phyloP scores from a whole-genome alignment of 2,888 invertebrate species.

The Isoperla grammatica region DNA sequence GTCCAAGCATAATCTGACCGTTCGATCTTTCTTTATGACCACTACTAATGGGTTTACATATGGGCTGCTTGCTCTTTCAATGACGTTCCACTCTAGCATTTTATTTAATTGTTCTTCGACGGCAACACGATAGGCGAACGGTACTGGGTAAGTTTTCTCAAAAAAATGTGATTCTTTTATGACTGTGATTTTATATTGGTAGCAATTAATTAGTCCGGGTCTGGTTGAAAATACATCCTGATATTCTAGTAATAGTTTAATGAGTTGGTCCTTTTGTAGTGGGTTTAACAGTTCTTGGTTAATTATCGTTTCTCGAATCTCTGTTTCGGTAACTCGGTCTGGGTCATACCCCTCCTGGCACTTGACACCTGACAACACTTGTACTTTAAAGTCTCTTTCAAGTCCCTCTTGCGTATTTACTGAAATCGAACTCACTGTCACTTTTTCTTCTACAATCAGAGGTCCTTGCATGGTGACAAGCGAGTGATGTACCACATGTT shows the following conservation, averaged over 20 bases:
- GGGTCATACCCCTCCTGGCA: no score
- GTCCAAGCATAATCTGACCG: not conserved
- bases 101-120: not conserved
- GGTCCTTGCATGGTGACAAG: no score
- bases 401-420: no score
- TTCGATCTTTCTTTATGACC: not conserved
- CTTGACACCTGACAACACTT: no score
- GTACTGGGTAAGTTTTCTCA: not conserved
- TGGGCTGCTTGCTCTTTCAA: not conserved
- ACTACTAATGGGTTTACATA: not conserved
- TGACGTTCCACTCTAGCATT: not conserved
- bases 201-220: not conserved
- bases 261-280: not conserved
- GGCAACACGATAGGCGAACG: not conserved
- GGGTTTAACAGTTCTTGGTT: not conserved
- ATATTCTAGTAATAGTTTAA: not conserved
- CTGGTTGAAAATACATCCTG: not conserved
- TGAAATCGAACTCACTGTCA: no score
- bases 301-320: not conserved
- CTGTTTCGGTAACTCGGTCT: no score
- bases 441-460: no score
- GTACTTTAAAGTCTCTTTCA: no score
- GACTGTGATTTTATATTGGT: not conserved
- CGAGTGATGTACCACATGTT: no score
- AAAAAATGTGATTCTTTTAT: not conserved